Evolutionary conservation across 2,888 invertebrate species (phyloP).

Genomic region (Drosophila falleni): DNA sequence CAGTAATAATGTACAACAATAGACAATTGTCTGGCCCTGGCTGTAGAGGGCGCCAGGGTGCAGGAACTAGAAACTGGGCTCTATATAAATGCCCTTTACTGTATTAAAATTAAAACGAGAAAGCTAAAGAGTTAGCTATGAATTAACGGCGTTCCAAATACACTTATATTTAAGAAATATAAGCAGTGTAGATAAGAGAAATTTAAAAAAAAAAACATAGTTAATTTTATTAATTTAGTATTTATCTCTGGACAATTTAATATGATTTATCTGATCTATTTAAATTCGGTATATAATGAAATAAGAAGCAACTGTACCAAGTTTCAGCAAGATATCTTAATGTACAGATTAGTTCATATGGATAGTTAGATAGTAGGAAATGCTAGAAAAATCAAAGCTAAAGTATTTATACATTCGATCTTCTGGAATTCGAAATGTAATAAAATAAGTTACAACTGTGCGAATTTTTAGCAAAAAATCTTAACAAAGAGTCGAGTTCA

Average conservation of each 20-base stretch:
- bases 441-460: background rate
- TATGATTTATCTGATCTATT: background rate
- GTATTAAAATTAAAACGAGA: slow-evolving; percentile 72
- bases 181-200: too few species aligned
- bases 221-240: background rate
- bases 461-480: background rate
- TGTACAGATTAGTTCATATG: background rate
- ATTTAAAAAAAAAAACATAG: too few species aligned
- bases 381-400: background rate
- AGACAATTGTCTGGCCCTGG: slow-evolving; percentile 43
- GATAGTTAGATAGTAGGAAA: background rate
- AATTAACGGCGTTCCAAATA: background rate
- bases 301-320: background rate
- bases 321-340: background rate
- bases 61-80: slow-evolving; percentile 1
- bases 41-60: background rate
- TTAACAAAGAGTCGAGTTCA: too few species aligned
- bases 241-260: background rate
- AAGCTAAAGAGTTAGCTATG: background rate
- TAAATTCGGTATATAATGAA: too few species aligned
- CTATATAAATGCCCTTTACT: slow-evolving; percentile 57
- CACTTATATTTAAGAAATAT: background rate
- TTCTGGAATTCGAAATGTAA: background rate
- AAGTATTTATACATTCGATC: background rate
- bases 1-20: slow-evolving; percentile 49